A percentile compares a stretch with the other conserved stretches of the same genome.
These are phyloP conservation scores for Daphoenositta chrysoptera DNA, from an alignment of 2,113 vertebrate genomes.

Conservation along the genomic window DNA sequence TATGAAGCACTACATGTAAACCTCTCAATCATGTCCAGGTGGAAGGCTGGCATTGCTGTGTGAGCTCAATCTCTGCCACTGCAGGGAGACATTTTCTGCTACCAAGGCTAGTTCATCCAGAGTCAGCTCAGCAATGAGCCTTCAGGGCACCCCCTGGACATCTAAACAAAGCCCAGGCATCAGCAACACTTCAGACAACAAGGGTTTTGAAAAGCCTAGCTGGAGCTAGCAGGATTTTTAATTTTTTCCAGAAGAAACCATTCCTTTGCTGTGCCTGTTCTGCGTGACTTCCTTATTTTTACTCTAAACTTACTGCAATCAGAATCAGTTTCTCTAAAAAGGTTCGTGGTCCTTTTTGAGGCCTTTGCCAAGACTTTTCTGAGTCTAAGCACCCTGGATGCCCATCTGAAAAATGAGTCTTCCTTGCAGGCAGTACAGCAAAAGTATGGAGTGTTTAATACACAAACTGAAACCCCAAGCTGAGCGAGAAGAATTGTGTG, in stretches of 20 bases:
- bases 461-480: neutral
- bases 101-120: neutral
- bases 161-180: neutral
- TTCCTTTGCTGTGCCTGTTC: neutral
- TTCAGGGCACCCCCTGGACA: neutral
- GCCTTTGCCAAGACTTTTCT: neutral
- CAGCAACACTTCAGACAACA: neutral
- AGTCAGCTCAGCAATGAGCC: neutral
- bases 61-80: rapidly evolving
- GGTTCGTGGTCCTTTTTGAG: neutral
- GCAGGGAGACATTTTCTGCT: neutral
- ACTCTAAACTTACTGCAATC: neutral
- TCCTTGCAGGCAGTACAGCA: neutral
- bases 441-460: neutral
- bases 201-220: neutral
- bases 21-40: neutral
- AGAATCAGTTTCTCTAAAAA: neutral
- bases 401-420: neutral
- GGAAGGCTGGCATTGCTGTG: neutral
- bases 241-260: neutral
- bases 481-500: neutral
- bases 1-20: neutral
- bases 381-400: neutral
- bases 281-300: neutral
- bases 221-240: neutral